Evolutionary conservation across 2,797 vertebrate species (phyloP), one percentile per base, ranked within the genome.

Genomic region (Pagetopsis macropterus): DNA sequence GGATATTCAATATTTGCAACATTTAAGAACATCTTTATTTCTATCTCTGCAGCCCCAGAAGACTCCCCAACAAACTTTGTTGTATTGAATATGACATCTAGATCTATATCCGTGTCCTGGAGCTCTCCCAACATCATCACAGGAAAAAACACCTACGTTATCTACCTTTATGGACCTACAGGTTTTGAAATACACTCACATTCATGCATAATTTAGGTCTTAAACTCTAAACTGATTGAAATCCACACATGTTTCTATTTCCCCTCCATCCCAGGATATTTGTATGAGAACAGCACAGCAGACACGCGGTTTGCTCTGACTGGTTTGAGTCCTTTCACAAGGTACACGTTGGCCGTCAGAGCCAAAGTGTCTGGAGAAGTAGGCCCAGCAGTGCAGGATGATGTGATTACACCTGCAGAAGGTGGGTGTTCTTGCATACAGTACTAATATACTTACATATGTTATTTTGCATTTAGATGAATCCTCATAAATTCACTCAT

Each of bases 261-360:
- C 9, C 31, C 54, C 19, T 61, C 21, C 19, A 69, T 27, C 51
- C 13, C 81, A 99, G 98, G 96, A 65, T 87, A 82, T 51, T 90
- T 98, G 86, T 94, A 96, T 86, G 96, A 97, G 59, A 98, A 98
- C 85, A 96, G 88, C 87, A 99, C 97, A 14, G 94, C 84, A 75
- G 96, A 98, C 65, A 93, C 88, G 58, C 95, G 87, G n/a, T 96
- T 97, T 78, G 17, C 79, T 6, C 97, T 97, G 65, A 87, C 81
- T 31, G 95, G 94, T 79, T 92, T 99, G 66, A 94, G 86, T 16
- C 97, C 98, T 1, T 99, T 96, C 92, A 97, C 95, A 9, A 83
- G 9, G 2, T 99, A 99, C 2, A 73, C 82, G 0, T 87, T 96
- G n/a, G 91, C 75, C 0, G 77, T 97, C 5, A 59, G 93, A 13